phyloP scores from a whole-genome alignment of 2,888 invertebrate species.

The Phytoseiulus persimilis region DNA sequence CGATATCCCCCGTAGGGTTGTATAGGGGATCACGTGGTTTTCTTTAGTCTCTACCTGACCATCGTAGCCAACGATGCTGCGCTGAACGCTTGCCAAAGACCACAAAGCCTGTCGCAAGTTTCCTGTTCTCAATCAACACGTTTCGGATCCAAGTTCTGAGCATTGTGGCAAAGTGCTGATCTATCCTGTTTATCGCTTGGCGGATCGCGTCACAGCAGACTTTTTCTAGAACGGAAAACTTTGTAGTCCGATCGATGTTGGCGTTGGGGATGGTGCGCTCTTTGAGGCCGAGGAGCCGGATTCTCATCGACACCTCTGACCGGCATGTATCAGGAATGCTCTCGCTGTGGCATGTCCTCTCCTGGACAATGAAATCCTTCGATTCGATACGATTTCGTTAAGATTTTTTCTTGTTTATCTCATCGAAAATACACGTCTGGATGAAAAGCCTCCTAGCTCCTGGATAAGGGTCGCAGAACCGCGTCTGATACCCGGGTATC shows the following conservation, averaged over 20 bases:
- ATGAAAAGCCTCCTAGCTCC: no score
- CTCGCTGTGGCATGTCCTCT: not conserved
- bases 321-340: no score
- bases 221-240: no score
- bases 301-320: no score
- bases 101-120: not conserved
- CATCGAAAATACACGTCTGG: no score
- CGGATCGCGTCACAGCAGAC: not conserved
- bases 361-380: not conserved
- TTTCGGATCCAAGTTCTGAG: not conserved
- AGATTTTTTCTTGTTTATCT: no score
- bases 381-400: not conserved
- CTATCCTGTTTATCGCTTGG: not conserved
- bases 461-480: no score
- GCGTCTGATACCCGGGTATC: no score
- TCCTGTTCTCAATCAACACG: not conserved
- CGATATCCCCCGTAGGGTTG: not conserved
- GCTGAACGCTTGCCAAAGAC: not conserved
- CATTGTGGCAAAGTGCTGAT: not conserved
- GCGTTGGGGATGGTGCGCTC: no score
- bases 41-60: not conserved
- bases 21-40: not conserved
- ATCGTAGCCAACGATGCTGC: not conserved
- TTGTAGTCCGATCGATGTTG: no score
- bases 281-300: no score